Percentiles rank a stretch among this genome's conserved stretches.
phyloP scores from a whole-genome alignment of 1,140 invertebrate genomes.

The Metaphire vulgaris region DNA sequence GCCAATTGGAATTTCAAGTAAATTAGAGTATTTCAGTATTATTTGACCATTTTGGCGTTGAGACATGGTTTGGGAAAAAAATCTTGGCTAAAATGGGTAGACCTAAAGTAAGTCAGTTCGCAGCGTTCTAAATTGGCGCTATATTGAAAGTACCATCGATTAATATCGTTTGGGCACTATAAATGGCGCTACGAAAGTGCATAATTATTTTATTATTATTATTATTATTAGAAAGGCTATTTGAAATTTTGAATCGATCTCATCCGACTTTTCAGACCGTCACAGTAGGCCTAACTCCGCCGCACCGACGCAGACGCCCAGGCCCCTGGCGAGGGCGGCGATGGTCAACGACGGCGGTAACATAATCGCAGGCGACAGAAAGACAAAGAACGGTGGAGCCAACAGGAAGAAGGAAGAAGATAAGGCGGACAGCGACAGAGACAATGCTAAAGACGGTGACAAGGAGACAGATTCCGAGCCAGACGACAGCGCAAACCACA shows the following conservation, averaged over 20 bases:
- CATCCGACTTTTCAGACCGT: no score
- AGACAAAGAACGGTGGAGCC: no score
- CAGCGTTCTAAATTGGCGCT: no score
- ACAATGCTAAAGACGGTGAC: background rate
- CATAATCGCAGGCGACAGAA: no score
- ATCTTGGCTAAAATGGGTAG: no score
- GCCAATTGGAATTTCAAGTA: no score
- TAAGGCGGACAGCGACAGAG: background rate
- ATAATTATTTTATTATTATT: background rate
- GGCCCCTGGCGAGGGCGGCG: background rate
- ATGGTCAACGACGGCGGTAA: background rate
- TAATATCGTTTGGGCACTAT: background rate
- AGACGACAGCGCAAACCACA: background rate
- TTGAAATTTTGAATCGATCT: no score
- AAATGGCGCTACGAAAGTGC: background rate
- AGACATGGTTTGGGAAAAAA: no score
- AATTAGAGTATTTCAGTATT: no score
- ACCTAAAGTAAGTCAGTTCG: no score
- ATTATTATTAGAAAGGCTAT: background rate
- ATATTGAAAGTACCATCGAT: background rate
- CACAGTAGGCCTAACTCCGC: background rate
- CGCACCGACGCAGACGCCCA: background rate
- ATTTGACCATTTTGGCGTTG: no score
- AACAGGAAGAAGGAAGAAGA: background rate
- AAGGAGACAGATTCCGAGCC: background rate